phyloP scores from a whole-genome alignment of 2,888 invertebrate genomes.

The Harpalus rubripes region DNA sequence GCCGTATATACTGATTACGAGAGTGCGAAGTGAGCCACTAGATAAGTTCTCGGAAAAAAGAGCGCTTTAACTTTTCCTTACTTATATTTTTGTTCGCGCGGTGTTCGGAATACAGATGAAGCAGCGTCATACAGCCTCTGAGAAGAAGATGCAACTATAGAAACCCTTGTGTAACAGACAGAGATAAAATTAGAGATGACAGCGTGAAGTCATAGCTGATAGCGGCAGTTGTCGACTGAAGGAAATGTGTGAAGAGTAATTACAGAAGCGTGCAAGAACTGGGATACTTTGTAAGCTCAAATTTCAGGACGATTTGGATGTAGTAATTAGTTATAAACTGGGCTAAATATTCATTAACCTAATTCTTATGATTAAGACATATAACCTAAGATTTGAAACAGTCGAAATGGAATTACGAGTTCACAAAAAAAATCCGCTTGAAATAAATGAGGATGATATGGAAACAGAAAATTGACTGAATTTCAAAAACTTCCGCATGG shows the following conservation, averaged over 20 bases:
- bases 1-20: conserved; percentile 51
- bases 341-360: neutral
- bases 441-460: neutral
- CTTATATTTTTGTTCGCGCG: conserved; percentile 53
- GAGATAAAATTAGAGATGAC: conserved; percentile 13
- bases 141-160: neutral
- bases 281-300: neutral
- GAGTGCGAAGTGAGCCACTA: conserved; percentile 45
- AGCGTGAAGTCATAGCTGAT: conserved; percentile 35
- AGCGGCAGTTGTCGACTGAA: conserved; percentile 34
- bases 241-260: conserved; percentile 35
- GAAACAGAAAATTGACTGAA: neutral
- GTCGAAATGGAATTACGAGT: too few relatives aligned
- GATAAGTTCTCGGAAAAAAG: conserved; percentile 48
- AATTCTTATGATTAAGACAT: neutral
- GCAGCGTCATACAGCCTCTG: conserved; percentile 8
- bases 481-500: too few relatives aligned
- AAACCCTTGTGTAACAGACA: neutral
- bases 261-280: conserved; percentile 15
- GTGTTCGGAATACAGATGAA: conserved; percentile 58
- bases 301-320: neutral
- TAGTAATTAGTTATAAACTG: conserved; percentile 11
- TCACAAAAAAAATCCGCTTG: too few relatives aligned
- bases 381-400: too few relatives aligned
- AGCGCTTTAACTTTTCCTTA: conserved; percentile 57